Percentiles rank a stretch among this genome's conserved stretches.
phyloP scores from a whole-genome alignment of 1,140 invertebrate species.

The Ooceraea biroi region DNA sequence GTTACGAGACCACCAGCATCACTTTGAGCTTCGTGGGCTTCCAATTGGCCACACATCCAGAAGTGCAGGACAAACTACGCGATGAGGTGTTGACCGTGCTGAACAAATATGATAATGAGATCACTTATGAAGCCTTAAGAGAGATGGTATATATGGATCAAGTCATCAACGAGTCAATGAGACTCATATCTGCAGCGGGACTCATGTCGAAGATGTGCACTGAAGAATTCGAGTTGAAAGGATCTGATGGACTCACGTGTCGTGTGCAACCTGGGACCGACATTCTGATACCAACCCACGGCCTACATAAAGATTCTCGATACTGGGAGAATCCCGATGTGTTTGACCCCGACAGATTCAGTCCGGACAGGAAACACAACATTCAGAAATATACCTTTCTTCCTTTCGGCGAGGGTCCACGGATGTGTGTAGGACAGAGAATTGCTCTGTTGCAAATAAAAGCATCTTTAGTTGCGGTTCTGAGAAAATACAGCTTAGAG shows the following conservation, averaged over 20 bases:
- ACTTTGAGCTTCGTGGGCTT: constrained; percentile 88
- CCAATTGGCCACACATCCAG: constrained; percentile 88
- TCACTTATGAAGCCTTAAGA: constrained; percentile 88
- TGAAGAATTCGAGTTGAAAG: constrained; percentile 30
- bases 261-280: constrained; percentile 72
- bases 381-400: constrained; percentile 81
- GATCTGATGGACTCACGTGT: constrained; percentile 65
- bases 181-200: constrained; percentile 61
- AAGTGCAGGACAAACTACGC: constrained; percentile 88
- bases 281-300: constrained; percentile 78
- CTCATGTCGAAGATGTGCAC: constrained; percentile 65
- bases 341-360: constrained; percentile 89
- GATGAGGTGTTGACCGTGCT: constrained; percentile 88
- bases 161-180: constrained; percentile 85
- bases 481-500: neutral
- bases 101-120: constrained; percentile 84
- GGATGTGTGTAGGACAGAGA: constrained; percentile 87
- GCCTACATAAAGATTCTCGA: constrained; percentile 84
- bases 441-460: constrained; percentile 70
- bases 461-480: neutral
- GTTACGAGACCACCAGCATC: constrained; percentile 86
- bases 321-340: constrained; percentile 88
- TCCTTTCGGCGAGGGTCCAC: constrained; percentile 88
- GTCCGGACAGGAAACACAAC: constrained; percentile 78
- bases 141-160: constrained; percentile 89